Base-by-base conservation (phyloP, 1,140 invertebrate species). In the Cyrtorhinus lividipennis region DNA sequence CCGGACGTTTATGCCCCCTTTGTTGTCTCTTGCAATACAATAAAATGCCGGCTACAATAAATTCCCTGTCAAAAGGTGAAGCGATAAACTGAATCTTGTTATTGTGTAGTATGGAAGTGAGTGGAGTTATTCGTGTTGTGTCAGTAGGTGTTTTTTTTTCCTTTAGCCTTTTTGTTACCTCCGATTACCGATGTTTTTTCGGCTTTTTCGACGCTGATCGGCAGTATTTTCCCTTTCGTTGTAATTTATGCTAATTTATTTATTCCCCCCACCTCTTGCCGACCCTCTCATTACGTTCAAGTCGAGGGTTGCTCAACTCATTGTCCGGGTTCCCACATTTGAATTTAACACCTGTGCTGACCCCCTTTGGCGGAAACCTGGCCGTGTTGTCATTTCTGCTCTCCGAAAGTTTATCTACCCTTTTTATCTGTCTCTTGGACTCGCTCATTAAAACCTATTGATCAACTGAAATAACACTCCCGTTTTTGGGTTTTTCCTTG, bases 21-120 rank as follows among this genome's bases (percentile, higher is more conserved):
- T 53, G 48, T 53, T 53, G 48, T 53, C 48, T 53, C 48, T 38
- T 53, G 48, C 48, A 53, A 53, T 53, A 53, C 48, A 53, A 53
- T 53, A 53, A 53, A 53, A 53, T 15, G 20, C 48, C 48, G 48
- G 48, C 48, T 20, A 53, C 48, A 53, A 53, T 53, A 53, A 53
- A 53, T 53, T 53, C 48, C 5, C 48, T 15, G 48, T 53, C 48
- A 53, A 53, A 53, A 53, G 48, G 48, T 53, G 48, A 53, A 53
- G 48, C 48, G 48, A 53, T 53, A 53, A 53, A 53, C 48, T 53
- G 48, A 20, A 20, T 20, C 48, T 53, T 53, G 48, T 53, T 53
- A 53, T 53, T 53, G 48, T 53, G n/a, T n/a, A 15, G 8, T 53
- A 8, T 53, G 48, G 48, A 53, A 53, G 48, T 53, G 48, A 20